Percentiles rank a stretch among this genome's conserved stretches.
These are phyloP conservation scores for Arremon aurantiirostris DNA, from an alignment of 2,797 vertebrate species.

Conservation along the genomic window DNA sequence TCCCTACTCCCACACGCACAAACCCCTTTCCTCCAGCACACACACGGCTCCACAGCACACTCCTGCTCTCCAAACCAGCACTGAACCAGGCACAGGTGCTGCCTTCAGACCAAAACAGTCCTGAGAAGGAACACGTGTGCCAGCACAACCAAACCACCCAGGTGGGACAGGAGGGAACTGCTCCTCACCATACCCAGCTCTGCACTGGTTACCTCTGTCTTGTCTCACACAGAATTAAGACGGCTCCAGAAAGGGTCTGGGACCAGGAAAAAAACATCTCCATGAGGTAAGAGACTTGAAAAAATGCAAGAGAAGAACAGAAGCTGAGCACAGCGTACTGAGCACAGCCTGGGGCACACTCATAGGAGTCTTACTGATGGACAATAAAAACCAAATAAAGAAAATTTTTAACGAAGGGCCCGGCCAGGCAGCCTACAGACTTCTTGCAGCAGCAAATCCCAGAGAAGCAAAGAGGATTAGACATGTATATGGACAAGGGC, in stretches of 20 bases:
- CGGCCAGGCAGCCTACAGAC: not conserved
- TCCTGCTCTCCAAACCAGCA: not conserved
- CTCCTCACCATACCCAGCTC: not conserved
- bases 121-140: accelerated
- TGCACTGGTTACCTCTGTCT: not conserved
- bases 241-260: not conserved
- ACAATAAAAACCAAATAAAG: not conserved
- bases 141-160: not conserved
- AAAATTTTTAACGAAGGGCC: not conserved
- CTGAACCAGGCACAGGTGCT: not conserved
- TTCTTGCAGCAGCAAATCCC: not conserved
- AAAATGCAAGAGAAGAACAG: not conserved
- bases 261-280: not conserved
- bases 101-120: not conserved
- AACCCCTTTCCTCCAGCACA: not conserved
- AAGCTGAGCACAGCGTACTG: not conserved
- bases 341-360: not conserved
- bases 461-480: conserved; percentile 13
- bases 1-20: not conserved
- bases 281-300: not conserved
- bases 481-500: not conserved
- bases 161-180: not conserved
- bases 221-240: not conserved
- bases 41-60: not conserved
- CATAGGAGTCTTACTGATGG: accelerated